Evolutionary conservation across 2,797 vertebrate species (phyloP), one percentile per base, ranked within the genome.

Genomic region (Streptopelia turtur): DNA sequence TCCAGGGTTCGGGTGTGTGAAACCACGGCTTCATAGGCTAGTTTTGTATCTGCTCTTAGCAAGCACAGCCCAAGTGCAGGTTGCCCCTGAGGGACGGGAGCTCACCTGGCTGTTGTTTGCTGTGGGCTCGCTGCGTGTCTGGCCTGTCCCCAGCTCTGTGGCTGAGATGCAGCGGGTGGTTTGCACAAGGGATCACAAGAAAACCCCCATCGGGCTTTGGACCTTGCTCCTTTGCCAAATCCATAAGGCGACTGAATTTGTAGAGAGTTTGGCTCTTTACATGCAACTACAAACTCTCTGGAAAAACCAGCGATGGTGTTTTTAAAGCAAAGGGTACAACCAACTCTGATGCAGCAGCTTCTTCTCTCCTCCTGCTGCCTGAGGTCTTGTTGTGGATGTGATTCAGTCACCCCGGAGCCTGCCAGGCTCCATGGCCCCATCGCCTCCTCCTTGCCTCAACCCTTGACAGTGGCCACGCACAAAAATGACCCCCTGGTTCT

Each of bases 1-100:
- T 20, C 6, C 4, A 9, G 16, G 17, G 17, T 4, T 13, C 47
- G 0, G 65, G 9, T 9, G 2, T 11, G 47, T 25, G 79, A 11
- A 13, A 4, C 7, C 35, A 5, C 13, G 1, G n/a, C 27, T 24
- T 24, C 31, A 0, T 37, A 1, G 49, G 17, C 27, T 10, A 1
- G 6, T 24, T 23, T 37, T 30, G 22, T 9, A 1, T 5, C 45
- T 0, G 30, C 66, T 13, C 13, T 3, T 20, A 13, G 71, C 83
- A 13, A 47, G 16, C 49, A 2, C 7, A 7, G 30, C 23, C 53
- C n/a, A 1, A 8, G n/a, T 4, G 8, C 47, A 6, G 43, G 50
- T 31, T 2, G 37, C 60, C 39, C 47, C 18, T 6, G 28, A 20
- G 61, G 61, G 47, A 21, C 20, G 41, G 79, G 56, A 49, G 41